Conservation (phyloP, 1,140 invertebrate species). For the Caenorhabditis latens region DNA sequence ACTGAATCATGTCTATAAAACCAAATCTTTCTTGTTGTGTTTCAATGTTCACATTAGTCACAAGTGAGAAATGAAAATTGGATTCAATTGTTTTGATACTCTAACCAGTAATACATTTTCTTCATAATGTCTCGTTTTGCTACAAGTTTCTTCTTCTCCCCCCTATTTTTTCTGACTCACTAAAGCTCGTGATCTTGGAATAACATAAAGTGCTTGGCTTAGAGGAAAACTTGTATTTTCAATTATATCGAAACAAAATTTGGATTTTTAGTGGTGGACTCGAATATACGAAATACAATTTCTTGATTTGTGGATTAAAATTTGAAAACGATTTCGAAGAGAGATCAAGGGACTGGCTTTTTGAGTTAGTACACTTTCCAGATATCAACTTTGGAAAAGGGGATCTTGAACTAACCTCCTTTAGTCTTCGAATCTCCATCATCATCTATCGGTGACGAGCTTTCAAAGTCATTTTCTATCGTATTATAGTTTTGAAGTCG, state of each 20-base stretch:
- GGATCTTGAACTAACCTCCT: neutral
- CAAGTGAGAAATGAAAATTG: neutral
- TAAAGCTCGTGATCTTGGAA: neutral
- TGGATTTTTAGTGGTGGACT: neutral
- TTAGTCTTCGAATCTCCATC: constrained; percentile 8
- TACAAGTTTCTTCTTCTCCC: neutral
- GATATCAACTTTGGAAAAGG: neutral
- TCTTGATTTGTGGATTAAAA: neutral
- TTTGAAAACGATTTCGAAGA: neutral
- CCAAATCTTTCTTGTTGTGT: no score
- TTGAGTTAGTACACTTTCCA: neutral
- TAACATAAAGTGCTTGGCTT: neutral
- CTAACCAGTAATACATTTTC: neutral
- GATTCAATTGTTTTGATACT: constrained; percentile 14
- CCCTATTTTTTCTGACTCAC: neutral
- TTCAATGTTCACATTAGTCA: neutral
- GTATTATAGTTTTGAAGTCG: constrained; percentile 68
- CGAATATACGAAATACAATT: neutral
- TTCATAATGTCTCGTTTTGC: neutral
- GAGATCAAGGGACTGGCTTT: neutral
- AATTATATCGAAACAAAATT: constrained; percentile 14
- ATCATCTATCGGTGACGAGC: neutral
- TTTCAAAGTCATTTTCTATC: constrained; percentile 27
- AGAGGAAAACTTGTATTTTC: neutral
- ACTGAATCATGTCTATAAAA: no score